A percentile compares a stretch with the other conserved stretches of the same genome.
Evolutionary conservation across 2,888 invertebrate species (phyloP).

Genomic region (Empis livida): DNA sequence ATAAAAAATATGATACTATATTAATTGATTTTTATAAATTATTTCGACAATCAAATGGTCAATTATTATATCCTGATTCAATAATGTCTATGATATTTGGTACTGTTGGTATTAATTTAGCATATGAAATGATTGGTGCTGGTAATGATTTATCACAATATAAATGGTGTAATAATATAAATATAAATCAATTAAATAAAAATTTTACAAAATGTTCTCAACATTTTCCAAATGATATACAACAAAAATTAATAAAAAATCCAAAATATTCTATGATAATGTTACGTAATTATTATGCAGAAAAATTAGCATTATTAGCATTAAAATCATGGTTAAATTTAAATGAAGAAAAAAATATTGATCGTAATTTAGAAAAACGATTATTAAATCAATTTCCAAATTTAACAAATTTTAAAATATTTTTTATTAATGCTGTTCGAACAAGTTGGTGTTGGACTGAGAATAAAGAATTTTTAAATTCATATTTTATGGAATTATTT

Average conservation of each 20-base stretch:
- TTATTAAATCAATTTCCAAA: background rate
- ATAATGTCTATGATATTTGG: background rate
- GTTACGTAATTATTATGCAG: background rate
- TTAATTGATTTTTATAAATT: background rate
- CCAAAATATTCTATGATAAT: too few relatives aligned
- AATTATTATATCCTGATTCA: background rate
- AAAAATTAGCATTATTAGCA: background rate
- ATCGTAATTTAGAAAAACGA: background rate
- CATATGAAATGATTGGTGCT: background rate
- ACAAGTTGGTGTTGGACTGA: background rate
- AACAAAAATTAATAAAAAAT: too few relatives aligned
- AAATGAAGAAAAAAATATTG: background rate
- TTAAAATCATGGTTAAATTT: background rate
- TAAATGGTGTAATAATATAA: too few relatives aligned
- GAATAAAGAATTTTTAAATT: background rate
- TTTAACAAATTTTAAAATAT: background rate
- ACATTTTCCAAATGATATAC: too few relatives aligned
- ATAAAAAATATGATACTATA: background rate
- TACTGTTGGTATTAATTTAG: background rate
- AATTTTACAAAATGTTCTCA: too few relatives aligned
- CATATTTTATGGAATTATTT: background rate
- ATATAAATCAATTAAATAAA: too few relatives aligned
- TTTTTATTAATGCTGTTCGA: background rate
- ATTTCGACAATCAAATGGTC: background rate
- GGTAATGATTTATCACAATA: too few relatives aligned